Evolutionary conservation across 2,888 invertebrate genomes (phyloP).

Genomic region (Cabera pusaria): DNA sequence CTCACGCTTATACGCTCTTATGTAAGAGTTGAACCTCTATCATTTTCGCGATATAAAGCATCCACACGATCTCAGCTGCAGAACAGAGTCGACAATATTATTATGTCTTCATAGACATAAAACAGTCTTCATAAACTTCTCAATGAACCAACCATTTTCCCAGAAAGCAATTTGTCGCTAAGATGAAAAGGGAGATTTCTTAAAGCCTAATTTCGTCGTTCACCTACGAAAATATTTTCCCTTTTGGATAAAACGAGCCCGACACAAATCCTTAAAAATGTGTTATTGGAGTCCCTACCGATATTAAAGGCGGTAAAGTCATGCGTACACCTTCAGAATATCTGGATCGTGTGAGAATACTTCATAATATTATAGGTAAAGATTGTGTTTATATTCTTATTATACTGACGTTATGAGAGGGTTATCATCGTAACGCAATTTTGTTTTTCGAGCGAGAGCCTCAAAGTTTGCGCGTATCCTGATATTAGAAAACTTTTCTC

Average conservation of each 20-base stretch:
- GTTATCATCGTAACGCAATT: slow-evolving; percentile 27
- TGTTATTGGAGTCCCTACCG: slow-evolving; percentile 50
- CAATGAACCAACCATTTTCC: slow-evolving; percentile 21
- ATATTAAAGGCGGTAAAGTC: slow-evolving; percentile 44
- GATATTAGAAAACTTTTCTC: slow-evolving; percentile 21
- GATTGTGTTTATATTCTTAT: slow-evolving; percentile 34
- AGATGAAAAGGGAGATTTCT: slow-evolving; percentile 45
- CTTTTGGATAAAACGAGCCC: slow-evolving; percentile 53
- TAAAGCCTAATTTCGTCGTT: slow-evolving; percentile 50
- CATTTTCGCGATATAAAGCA: no score
- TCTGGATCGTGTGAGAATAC: slow-evolving; percentile 34
- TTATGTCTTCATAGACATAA: slow-evolving; percentile 7
- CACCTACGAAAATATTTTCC: slow-evolving; percentile 53
- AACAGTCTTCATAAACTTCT: slow-evolving; percentile 14
- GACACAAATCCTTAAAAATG: slow-evolving; percentile 63
- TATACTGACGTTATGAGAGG: slow-evolving; percentile 30
- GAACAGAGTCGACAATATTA: no score
- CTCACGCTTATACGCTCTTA: no score
- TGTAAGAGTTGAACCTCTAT: no score
- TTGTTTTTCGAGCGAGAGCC: slow-evolving; percentile 18
- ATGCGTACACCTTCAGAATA: slow-evolving; percentile 34
- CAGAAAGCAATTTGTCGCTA: slow-evolving; percentile 44
- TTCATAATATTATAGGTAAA: slow-evolving; percentile 40
- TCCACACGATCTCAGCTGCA: no score
- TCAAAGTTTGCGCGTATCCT: slow-evolving; percentile 20